Percentiles rank a stretch among this genome's conserved stretches.
Conservation (phyloP, 2,797 vertebrate species). For the Threskiornis aethiopicus region DNA sequence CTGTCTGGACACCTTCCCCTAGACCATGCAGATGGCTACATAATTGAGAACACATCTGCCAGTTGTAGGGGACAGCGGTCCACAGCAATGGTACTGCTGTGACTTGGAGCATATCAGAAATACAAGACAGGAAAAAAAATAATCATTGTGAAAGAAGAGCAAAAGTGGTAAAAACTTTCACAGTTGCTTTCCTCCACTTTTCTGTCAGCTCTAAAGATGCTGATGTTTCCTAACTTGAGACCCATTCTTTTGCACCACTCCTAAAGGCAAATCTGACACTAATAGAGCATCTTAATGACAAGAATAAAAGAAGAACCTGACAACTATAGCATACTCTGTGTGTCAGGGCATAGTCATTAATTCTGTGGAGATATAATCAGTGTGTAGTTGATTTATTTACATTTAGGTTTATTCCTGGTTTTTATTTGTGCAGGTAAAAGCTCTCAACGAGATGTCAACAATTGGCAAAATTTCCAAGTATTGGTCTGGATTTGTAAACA, state of each 20-base stretch:
- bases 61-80: background rate
- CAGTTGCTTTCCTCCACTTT: background rate
- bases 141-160: background rate
- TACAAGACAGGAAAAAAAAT: background rate
- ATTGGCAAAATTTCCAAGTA: conserved; percentile 98
- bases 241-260: background rate
- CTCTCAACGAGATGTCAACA: conserved; percentile 88
- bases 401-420: background rate
- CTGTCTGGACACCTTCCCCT: background rate
- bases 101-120: background rate
- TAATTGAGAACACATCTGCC: background rate
- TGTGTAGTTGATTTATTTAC: background rate
- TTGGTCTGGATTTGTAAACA: conserved; percentile 93
- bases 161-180: background rate
- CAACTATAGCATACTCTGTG: background rate
- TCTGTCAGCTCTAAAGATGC: background rate
- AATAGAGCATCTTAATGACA: background rate
- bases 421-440: conserved; percentile 82
- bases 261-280: background rate
- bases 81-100: background rate
- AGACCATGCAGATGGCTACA: background rate
- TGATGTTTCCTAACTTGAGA: background rate
- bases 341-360: background rate
- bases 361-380: background rate
- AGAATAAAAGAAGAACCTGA: conserved; percentile 19